phyloP scores from a whole-genome alignment of 2,888 invertebrate genomes.

The Scaptodrosophila latifasciaeformis region DNA sequence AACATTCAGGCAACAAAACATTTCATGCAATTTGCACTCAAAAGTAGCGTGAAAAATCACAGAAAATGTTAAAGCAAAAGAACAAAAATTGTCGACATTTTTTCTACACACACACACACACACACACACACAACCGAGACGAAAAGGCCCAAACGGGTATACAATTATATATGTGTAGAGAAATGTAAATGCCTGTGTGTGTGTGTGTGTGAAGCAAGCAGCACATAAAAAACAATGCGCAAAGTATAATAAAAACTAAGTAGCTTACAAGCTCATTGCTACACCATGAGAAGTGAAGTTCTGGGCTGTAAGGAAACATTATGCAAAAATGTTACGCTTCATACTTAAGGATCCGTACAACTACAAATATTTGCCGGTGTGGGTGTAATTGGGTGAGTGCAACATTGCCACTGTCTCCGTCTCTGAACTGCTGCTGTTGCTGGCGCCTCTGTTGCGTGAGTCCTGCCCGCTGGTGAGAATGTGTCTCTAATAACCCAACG shows the following conservation, averaged over 20 bases:
- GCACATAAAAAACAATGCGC: slow-evolving; percentile 61
- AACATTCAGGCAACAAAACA: slow-evolving; percentile 8
- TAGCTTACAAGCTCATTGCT: slow-evolving; percentile 63
- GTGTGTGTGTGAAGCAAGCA: too few species aligned
- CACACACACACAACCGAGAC: too few species aligned
- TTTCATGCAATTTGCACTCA: slow-evolving; percentile 37
- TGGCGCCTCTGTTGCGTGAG: background rate
- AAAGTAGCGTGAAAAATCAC: slow-evolving; percentile 33
- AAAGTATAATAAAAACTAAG: slow-evolving; percentile 68
- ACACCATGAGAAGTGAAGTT: slow-evolving; percentile 18
- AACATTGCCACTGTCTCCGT: slow-evolving; percentile 13
- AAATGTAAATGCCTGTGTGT: too few species aligned
- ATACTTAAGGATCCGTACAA: slow-evolving; percentile 44
- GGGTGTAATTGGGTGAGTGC: too few species aligned
- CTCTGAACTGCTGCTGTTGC: background rate
- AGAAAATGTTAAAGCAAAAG: slow-evolving; percentile 9
- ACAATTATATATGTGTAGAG: too few species aligned
- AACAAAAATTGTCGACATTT: slow-evolving; percentile 7
- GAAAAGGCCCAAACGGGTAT: slow-evolving; percentile 14
- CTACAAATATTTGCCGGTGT: too few species aligned
- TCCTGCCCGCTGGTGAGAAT: slow-evolving; percentile 48
- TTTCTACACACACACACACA: too few species aligned
- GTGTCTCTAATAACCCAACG: slow-evolving; percentile 67
- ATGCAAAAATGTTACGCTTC: slow-evolving; percentile 55
- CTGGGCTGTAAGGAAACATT: slow-evolving; percentile 37